Evolutionary conservation across 1,140 invertebrate species (phyloP).

Genomic region (Pygmarrhopalites habei): DNA sequence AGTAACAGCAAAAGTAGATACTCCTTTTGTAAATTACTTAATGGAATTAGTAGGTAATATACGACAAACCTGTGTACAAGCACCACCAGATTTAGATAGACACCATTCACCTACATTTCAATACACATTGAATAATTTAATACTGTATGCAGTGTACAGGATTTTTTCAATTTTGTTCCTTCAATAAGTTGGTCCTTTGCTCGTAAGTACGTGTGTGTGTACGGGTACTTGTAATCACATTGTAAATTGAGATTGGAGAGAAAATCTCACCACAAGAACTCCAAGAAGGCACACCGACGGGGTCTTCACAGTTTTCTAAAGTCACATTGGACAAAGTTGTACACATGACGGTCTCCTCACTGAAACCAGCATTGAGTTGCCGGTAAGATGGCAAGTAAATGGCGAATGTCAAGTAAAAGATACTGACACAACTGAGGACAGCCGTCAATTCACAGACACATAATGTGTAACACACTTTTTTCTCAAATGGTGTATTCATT

Average conservation of each 20-base stretch:
- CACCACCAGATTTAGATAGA: slow-evolving; percentile 6
- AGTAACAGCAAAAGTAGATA: too few species aligned
- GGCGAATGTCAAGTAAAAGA: slow-evolving; percentile 77
- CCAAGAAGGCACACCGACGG: background rate
- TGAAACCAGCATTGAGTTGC: slow-evolving; percentile 73
- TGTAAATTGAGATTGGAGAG: too few species aligned
- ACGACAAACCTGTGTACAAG: too few species aligned
- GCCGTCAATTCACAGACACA: slow-evolving; percentile 85
- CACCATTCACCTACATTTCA: slow-evolving; percentile 1
- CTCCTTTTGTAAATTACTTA: too few species aligned
- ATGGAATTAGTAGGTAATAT: too few species aligned
- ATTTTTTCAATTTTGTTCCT: too few species aligned
- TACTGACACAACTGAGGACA: slow-evolving; percentile 72
- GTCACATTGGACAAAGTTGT: slow-evolving; percentile 8
- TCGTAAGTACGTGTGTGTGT: too few species aligned
- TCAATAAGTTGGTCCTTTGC: too few species aligned
- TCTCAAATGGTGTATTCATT: slow-evolving; percentile 75
- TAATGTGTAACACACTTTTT: slow-evolving; percentile 75
- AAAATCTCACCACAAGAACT: background rate
- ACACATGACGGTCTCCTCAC: slow-evolving; percentile 71
- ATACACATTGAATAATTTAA: too few species aligned
- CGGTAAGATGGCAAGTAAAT: slow-evolving; percentile 76
- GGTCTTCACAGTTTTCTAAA: slow-evolving; percentile 5
- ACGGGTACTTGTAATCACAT: too few species aligned
- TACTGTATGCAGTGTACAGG: too few species aligned